Evolutionary conservation across 2,113 vertebrate genomes (phyloP).

Genomic region (Anas platyrhynchos): DNA sequence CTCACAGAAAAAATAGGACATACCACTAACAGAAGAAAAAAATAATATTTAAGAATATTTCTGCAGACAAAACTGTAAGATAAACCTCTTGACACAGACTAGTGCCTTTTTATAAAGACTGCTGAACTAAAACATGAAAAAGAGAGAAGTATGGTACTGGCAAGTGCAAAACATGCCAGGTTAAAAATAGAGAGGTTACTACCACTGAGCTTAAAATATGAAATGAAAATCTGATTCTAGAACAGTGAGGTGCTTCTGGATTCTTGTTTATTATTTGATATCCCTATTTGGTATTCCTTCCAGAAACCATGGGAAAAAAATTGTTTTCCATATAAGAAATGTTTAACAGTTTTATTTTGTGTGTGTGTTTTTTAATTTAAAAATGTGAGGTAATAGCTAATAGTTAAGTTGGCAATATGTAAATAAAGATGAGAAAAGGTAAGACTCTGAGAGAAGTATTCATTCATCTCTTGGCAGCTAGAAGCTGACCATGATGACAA

Average conservation of each 20-base stretch:
- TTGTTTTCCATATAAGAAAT: not conserved
- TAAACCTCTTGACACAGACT: not conserved
- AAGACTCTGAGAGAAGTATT: not conserved
- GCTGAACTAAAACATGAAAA: not conserved
- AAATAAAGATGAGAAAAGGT: conserved; percentile 2
- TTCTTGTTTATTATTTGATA: not conserved
- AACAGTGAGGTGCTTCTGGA: not conserved
- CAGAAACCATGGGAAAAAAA: not conserved
- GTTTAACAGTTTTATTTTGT: not conserved
- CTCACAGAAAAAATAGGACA: not conserved
- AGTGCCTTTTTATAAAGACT: not conserved
- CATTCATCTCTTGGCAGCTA: conserved; percentile 28
- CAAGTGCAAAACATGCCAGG: not conserved
- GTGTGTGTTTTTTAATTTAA: not conserved
- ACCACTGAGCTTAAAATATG: not conserved
- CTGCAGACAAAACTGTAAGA: not conserved
- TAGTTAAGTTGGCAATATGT: not conserved
- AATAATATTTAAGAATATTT: not conserved
- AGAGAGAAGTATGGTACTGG: not conserved
- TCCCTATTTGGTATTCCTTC: not conserved
- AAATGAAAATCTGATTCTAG: not conserved
- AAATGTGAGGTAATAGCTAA: not conserved
- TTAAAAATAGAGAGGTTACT: not conserved
- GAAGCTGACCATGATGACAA: conserved; percentile 3
- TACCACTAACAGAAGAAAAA: not conserved